A percentile compares a stretch with the other conserved stretches of the same genome.
phyloP scores from a whole-genome alignment of 2,113 vertebrate genomes.

The Planiliza haematocheilus region DNA sequence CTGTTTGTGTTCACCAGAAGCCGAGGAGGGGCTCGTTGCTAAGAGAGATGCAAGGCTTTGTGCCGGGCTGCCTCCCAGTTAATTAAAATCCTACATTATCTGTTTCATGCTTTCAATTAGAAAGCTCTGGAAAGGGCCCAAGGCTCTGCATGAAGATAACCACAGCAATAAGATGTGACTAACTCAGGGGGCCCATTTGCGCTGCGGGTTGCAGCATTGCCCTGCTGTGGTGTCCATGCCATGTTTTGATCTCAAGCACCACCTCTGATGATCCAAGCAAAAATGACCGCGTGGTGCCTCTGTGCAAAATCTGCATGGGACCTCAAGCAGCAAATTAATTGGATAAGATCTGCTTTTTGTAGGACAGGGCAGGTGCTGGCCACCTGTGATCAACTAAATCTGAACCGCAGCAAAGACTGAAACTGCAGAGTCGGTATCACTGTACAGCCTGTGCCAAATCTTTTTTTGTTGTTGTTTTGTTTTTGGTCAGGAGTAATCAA shows the following conservation, averaged over 20 bases:
- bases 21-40: constrained; percentile 76
- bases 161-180: constrained; percentile 76
- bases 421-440: constrained; percentile 13
- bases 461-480: constrained; percentile 30
- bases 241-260: constrained; percentile 52
- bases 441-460: constrained; percentile 32
- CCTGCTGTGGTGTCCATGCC: constrained; percentile 58
- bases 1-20: constrained; percentile 66
- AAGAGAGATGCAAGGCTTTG: constrained; percentile 74
- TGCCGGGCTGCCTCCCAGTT: constrained; percentile 71
- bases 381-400: constrained; percentile 54
- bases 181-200: constrained; percentile 52
- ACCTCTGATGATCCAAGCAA: constrained; percentile 35
- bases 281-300: constrained; percentile 1
- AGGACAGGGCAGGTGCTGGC: constrained; percentile 60
- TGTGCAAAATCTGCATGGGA: constrained; percentile 38
- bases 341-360: constrained; percentile 50
- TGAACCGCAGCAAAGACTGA: constrained; percentile 25
- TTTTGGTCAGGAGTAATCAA: constrained; percentile 49
- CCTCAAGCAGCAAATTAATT: constrained; percentile 60
- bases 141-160: constrained; percentile 70
- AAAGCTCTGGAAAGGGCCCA: constrained; percentile 71
- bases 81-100: constrained; percentile 82
- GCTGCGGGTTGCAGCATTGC: constrained; percentile 40
- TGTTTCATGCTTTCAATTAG: constrained; percentile 82